Conservation (phyloP, 2,888 invertebrate species). For the Abrostola triplasia region DNA sequence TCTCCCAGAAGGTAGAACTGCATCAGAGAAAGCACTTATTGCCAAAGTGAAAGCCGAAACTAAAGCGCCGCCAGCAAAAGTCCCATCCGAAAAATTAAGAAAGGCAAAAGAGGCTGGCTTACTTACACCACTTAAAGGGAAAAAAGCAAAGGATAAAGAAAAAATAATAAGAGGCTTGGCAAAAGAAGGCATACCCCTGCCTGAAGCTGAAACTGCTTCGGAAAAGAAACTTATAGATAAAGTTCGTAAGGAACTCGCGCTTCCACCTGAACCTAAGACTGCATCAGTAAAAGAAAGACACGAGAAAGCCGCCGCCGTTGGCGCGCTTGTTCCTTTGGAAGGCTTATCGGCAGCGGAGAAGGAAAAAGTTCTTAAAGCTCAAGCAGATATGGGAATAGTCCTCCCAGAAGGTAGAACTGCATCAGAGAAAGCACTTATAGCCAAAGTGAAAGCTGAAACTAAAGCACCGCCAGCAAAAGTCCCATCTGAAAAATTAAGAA, state of each 20-base stretch:
- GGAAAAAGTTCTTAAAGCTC: conserved; percentile 43
- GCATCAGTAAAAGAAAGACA: conserved; percentile 44
- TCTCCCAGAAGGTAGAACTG: conserved; percentile 47
- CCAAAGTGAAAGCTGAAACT: conserved; percentile 34
- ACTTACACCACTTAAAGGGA: not conserved
- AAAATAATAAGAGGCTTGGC: conserved; percentile 42
- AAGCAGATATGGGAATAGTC: conserved; percentile 43
- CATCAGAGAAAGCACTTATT: conserved; percentile 43
- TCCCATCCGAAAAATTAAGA: conserved; percentile 14
- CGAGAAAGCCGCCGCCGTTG: conserved; percentile 52
- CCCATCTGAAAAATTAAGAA: conserved; percentile 10
- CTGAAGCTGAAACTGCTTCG: conserved; percentile 21
- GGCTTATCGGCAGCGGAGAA: conserved; percentile 47
- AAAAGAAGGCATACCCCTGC: conserved; percentile 17
- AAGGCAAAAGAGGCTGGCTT: conserved; percentile 25
- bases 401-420: conserved; percentile 24
- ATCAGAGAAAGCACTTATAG: conserved; percentile 33
- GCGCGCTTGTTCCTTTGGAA: conserved; percentile 48
- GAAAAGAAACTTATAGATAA: conserved; percentile 49
- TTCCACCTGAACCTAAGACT: conserved; percentile 23
- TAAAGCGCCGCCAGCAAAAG: not conserved
- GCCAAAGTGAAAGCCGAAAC: conserved; percentile 33
- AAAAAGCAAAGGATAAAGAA: conserved; percentile 39
- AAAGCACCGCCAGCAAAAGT: conserved; percentile 21
- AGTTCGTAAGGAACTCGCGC: conserved; percentile 37